phyloP scores from a whole-genome alignment of 2,113 vertebrate genomes.

The Perccottus glenii region DNA sequence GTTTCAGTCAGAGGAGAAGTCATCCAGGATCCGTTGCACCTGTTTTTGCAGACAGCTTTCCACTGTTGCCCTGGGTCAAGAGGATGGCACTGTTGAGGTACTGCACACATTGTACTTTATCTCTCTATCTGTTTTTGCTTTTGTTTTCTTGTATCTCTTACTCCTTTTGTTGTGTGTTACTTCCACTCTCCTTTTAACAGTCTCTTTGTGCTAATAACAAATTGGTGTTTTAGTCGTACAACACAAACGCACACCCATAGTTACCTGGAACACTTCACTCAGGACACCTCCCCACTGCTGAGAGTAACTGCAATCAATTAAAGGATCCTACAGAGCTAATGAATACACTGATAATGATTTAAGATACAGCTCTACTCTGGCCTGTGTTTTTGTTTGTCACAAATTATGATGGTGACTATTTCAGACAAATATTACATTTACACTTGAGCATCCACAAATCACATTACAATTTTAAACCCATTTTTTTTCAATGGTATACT shows the following conservation, averaged over 20 bases:
- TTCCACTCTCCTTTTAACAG: conserved; percentile 11
- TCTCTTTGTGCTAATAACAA: conserved; percentile 29
- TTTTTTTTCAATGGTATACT: neutral
- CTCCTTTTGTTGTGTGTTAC: conserved; percentile 16
- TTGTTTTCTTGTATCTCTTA: conserved; percentile 1
- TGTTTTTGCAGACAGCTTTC: conserved; percentile 80
- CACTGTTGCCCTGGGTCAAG: conserved; percentile 82
- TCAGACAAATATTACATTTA: no score
- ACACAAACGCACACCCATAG: neutral
- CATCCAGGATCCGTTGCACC: conserved; percentile 84
- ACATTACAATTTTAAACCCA: no score
- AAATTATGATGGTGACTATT: no score
- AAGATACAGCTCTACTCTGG: conserved; percentile 35
- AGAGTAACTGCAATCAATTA: conserved; percentile 44
- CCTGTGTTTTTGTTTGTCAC: neutral
- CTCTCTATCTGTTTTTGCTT: conserved; percentile 8
- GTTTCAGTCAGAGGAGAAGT: conserved; percentile 80
- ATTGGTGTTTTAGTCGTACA: conserved; percentile 31
- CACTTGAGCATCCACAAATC: no score
- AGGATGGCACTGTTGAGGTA: conserved; percentile 88
- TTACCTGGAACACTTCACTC: conserved; percentile 14
- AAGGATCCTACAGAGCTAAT: conserved; percentile 27
- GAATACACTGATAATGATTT: conserved; percentile 29
- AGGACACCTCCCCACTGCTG: conserved; percentile 5
- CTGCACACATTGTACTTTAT: conserved; percentile 1